Conservation (phyloP, 2,888 invertebrate species). For the Eupsilia transversa region DNA sequence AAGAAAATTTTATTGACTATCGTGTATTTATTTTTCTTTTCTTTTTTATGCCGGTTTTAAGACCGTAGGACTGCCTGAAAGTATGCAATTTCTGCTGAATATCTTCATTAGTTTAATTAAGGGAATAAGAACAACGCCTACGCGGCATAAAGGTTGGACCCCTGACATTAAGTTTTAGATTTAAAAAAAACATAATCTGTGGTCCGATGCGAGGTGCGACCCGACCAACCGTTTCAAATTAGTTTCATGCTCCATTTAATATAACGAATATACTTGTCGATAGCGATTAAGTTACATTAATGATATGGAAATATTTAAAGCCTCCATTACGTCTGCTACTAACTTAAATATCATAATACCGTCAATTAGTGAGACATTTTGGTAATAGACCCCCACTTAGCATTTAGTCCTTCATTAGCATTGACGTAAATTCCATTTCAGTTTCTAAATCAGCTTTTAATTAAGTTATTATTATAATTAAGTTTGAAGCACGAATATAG, state of each 20-base stretch:
- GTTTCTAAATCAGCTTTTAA: conserved; percentile 2
- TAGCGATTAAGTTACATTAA: conserved; percentile 58
- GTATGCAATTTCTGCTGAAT: neutral
- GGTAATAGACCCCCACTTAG: conserved; percentile 41
- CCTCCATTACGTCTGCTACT: conserved; percentile 41
- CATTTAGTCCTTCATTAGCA: conserved; percentile 29
- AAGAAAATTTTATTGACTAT: conserved; percentile 5
- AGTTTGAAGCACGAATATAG: neutral
- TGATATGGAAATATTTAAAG: conserved; percentile 53
- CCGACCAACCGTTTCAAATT: conserved; percentile 57
- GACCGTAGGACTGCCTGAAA: neutral
- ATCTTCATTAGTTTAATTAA: neutral
- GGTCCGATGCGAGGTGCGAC: conserved; percentile 29
- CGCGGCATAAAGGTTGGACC: neutral
- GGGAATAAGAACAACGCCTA: neutral
- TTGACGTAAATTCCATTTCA: conserved; percentile 9
- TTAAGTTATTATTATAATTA: conserved; percentile 1
- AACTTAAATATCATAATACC: conserved; percentile 18
- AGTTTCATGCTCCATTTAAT: conserved; percentile 65
- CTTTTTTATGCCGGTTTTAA: neutral
- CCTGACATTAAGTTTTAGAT: conserved; percentile 31
- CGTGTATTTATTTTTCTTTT: conserved; percentile 8
- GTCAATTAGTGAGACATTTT: conserved; percentile 46
- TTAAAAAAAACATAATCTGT: conserved; percentile 48
- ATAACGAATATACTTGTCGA: conserved; percentile 54